Evolutionary conservation across 2,888 invertebrate species (phyloP).

Genomic region (Phymatocera aterrima): DNA sequence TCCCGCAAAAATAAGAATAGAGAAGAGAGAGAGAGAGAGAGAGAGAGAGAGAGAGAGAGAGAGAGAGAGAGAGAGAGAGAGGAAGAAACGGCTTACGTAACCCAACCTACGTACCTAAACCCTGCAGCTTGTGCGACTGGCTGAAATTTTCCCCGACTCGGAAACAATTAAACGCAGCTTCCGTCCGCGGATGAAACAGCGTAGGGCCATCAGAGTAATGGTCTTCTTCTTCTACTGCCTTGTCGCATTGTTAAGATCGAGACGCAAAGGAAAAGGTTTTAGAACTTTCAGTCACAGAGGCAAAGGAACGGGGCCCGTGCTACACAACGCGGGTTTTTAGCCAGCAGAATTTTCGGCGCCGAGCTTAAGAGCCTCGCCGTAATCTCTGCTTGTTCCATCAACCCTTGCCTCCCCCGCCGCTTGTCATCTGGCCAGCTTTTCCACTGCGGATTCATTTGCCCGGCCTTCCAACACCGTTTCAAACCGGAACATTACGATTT

Average conservation of each 20-base stretch:
- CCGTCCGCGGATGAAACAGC: conserved; percentile 22
- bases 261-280: conserved; percentile 10
- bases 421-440: no score
- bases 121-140: no score
- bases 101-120: no score
- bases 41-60: no score
- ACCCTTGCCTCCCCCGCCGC: conserved; percentile 54
- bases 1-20: no score
- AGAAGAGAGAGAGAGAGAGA: no score
- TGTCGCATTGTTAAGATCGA: conserved; percentile 20
- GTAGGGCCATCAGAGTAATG: conserved; percentile 54
- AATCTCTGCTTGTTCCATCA: conserved; percentile 62
- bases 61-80: no score
- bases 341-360: conserved; percentile 61
- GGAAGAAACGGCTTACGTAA: no score
- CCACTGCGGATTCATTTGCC: no score
- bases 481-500: no score
- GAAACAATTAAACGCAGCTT: conserved; percentile 39
- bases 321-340: conserved; percentile 60
- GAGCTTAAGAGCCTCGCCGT: conserved; percentile 63
- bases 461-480: no score
- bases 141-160: neutral
- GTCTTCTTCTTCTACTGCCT: neutral
- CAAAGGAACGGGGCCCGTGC: conserved; percentile 39
- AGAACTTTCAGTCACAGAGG: neutral